These are phyloP conservation scores for Sminthurides bifidus DNA, from an alignment of 1,140 invertebrate genomes.

Conservation along the genomic window DNA sequence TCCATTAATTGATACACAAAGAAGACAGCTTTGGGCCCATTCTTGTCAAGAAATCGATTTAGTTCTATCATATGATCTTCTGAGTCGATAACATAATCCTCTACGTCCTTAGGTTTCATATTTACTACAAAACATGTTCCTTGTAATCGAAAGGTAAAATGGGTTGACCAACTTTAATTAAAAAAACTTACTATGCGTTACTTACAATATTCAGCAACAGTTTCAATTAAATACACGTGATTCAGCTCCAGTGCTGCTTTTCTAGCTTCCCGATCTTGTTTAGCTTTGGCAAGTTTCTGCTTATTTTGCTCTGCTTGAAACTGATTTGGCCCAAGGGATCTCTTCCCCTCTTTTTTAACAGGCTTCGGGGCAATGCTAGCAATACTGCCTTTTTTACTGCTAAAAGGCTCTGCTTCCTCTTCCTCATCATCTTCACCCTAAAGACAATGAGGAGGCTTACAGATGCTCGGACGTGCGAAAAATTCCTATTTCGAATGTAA, in stretches of 20 bases:
- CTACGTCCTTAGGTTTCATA: constrained; percentile 43
- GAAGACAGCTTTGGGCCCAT: constrained; percentile 40
- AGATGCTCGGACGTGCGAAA: no score
- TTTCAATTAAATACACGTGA: constrained; percentile 46
- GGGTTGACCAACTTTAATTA: background rate
- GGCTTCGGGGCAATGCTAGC: background rate
- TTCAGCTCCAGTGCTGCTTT: constrained; percentile 39
- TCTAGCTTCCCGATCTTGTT: constrained; percentile 41
- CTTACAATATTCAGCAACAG: constrained; percentile 42
- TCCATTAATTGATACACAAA: constrained; percentile 43
- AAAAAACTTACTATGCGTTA: constrained; percentile 24
- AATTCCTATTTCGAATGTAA: no score
- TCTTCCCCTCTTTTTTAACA: constrained; percentile 7
- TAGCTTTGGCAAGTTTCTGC: constrained; percentile 38
- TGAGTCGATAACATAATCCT: constrained; percentile 52
- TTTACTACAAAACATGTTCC: constrained; percentile 31
- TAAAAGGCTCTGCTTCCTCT: background rate
- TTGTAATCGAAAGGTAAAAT: background rate
- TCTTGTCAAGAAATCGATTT: constrained; percentile 41
- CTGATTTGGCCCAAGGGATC: constrained; percentile 9
- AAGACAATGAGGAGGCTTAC: background rate
- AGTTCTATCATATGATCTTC: constrained; percentile 47
- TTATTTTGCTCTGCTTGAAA: constrained; percentile 22
- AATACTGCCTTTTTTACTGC: background rate
- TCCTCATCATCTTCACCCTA: background rate